Evolutionary conservation across 2,888 invertebrate species (phyloP).

Genomic region (Acanthacorydalis orientalis): DNA sequence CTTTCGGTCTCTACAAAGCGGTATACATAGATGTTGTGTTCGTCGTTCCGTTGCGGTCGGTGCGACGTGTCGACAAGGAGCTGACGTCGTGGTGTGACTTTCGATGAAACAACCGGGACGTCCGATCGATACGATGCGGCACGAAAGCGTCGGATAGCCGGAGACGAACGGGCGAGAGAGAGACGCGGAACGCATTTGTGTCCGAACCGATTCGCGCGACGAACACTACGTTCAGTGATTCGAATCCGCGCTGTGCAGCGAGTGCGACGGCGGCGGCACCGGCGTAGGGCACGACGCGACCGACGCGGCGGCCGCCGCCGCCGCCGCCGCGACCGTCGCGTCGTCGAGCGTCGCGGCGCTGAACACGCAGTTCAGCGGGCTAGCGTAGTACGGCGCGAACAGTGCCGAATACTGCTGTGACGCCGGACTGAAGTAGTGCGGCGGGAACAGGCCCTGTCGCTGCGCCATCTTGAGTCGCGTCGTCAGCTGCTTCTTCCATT

Average conservation of each 20-base stretch:
- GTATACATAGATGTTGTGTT: too few relatives aligned
- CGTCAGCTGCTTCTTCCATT: conserved; percentile 95
- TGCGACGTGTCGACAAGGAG: too few relatives aligned
- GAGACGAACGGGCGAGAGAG: too few relatives aligned
- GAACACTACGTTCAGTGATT: not conserved
- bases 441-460: conserved; percentile 60
- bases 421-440: conserved; percentile 46
- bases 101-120: too few relatives aligned
- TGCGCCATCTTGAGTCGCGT: conserved; percentile 79
- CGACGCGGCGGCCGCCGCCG: conserved; percentile 13
- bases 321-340: conserved; percentile 14
- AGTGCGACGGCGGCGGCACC: conserved; percentile 6
- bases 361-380: conserved; percentile 43
- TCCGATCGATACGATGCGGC: too few relatives aligned
- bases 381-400: conserved; percentile 41
- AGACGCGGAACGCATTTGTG: too few relatives aligned
- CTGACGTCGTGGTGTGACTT: too few relatives aligned
- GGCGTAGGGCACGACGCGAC: conserved; percentile 12
- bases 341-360: conserved; percentile 32
- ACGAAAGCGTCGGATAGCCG: too few relatives aligned
- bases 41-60: too few relatives aligned
- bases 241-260: conserved; percentile 4
- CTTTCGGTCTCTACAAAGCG: too few relatives aligned
- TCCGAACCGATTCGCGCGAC: too few relatives aligned
- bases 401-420: conserved; percentile 39